Evolutionary conservation across 2,113 vertebrate genomes (phyloP).

Genomic region (Sylvilagus bachmani): DNA sequence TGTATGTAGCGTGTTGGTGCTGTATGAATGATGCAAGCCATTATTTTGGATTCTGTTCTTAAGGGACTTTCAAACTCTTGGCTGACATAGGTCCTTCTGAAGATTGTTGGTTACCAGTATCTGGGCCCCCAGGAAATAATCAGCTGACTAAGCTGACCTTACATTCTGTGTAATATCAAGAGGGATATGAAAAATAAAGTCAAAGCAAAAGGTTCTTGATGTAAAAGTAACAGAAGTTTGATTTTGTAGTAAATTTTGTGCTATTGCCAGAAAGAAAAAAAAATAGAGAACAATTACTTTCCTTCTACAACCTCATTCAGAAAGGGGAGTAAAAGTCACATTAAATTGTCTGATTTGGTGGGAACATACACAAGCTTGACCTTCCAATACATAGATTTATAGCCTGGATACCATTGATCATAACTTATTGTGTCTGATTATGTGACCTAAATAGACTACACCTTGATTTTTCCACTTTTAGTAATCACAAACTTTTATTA

Average conservation of each 20-base stretch:
- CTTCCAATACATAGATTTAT: background rate
- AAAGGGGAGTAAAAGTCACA: background rate
- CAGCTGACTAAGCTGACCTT: background rate
- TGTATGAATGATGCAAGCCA: background rate
- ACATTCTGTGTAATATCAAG: background rate
- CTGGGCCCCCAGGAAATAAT: background rate
- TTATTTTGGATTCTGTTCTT: conserved; percentile 43
- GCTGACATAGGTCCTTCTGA: background rate
- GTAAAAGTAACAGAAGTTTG: conserved; percentile 25
- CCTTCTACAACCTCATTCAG: background rate
- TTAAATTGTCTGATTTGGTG: background rate
- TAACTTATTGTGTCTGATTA: background rate
- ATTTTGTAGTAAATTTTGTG: conserved; percentile 22
- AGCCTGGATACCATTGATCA: background rate
- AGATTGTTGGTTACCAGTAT: background rate
- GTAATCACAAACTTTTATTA: background rate
- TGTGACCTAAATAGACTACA: background rate
- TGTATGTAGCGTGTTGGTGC: too few relatives aligned
- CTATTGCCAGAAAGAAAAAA: background rate
- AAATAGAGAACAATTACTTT: background rate
- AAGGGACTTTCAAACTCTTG: background rate
- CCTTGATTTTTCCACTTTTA: background rate
- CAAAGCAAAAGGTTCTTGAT: background rate
- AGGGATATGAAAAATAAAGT: background rate
- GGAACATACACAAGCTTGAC: background rate